phyloP scores from a whole-genome alignment of 2,888 invertebrate genomes.

The Apoda limacodes region DNA sequence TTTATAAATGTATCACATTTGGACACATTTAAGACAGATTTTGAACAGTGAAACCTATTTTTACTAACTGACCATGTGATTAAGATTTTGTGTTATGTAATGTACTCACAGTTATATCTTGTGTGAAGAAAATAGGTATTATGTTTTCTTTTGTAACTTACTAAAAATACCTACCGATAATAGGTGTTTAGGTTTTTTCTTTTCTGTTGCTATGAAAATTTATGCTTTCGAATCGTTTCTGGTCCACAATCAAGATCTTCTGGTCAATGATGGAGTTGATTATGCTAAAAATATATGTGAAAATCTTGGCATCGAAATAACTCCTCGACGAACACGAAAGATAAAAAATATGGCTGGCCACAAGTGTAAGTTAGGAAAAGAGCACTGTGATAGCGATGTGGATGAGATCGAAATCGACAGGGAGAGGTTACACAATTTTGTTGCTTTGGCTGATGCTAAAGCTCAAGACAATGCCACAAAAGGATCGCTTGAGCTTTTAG shows the following conservation, averaged over 20 bases:
- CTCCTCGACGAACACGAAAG: not conserved
- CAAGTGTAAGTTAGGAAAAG: conserved; percentile 1
- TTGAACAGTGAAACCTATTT: no score
- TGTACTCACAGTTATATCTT: no score
- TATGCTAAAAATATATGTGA: conserved; percentile 1
- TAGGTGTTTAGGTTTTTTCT: no score
- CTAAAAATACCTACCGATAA: no score
- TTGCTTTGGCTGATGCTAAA: not conserved
- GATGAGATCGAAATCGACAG: conserved; percentile 2
- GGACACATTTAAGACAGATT: no score
- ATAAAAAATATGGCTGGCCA: not conserved
- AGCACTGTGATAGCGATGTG: not conserved
- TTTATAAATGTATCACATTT: no score
- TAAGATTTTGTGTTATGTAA: no score
- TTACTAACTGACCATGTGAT: no score
- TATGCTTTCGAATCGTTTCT: conserved; percentile 2
- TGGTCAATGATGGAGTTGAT: not conserved
- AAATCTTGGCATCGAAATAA: not conserved
- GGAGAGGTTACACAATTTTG: conserved; percentile 2
- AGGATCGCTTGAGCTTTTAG: conserved; percentile 2
- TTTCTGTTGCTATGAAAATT: conserved; percentile 3
- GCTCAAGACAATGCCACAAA: conserved; percentile 1
- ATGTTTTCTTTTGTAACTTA: no score
- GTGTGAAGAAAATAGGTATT: no score
- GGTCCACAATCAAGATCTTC: no score